Percentiles rank a stretch among this genome's conserved stretches.
phyloP scores from a whole-genome alignment of 2,888 invertebrate genomes.

The Heteromyza rotundicornis region DNA sequence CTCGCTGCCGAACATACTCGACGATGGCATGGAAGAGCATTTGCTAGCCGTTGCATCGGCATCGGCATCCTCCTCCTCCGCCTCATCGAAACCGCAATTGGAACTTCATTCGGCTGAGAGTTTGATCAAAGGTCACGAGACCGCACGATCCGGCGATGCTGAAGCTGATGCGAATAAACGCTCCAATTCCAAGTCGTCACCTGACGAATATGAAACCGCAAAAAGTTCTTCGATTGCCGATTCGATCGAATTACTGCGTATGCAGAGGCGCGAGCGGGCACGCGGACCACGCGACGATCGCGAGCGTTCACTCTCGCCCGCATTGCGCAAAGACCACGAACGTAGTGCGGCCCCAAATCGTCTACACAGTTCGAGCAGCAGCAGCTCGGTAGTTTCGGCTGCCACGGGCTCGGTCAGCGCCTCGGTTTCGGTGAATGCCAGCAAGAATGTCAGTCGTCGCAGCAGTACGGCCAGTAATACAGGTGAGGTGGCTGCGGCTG shows the following conservation, averaged over 20 bases:
- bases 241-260: slow-evolving; percentile 49
- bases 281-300: slow-evolving; percentile 40
- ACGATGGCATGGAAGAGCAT: slow-evolving; percentile 43
- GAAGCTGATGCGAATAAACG: neutral
- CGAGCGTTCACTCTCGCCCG: slow-evolving; percentile 45
- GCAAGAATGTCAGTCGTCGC: slow-evolving; percentile 41
- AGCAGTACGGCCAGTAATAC: slow-evolving; percentile 48
- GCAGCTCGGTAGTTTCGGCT: slow-evolving; percentile 40
- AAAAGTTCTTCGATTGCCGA: slow-evolving; percentile 40
- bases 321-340: slow-evolving; percentile 32
- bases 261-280: slow-evolving; percentile 42
- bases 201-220: slow-evolving; percentile 20
- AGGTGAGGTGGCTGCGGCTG: slow-evolving; percentile 17
- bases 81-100: slow-evolving; percentile 22
- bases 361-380: slow-evolving; percentile 48
- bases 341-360: slow-evolving; percentile 53
- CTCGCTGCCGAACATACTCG: slow-evolving; percentile 43
- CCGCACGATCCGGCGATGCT: neutral
- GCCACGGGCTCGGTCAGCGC: slow-evolving; percentile 18
- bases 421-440: slow-evolving; percentile 35
- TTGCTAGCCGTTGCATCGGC: slow-evolving; percentile 27
- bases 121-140: slow-evolving; percentile 11
- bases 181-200: slow-evolving; percentile 25
- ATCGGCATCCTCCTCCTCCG: neutral
- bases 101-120: slow-evolving; percentile 23